Evolutionary conservation across 1,140 invertebrate species (phyloP).

Genomic region (Scaptodrosophila lebanonensis): DNA sequence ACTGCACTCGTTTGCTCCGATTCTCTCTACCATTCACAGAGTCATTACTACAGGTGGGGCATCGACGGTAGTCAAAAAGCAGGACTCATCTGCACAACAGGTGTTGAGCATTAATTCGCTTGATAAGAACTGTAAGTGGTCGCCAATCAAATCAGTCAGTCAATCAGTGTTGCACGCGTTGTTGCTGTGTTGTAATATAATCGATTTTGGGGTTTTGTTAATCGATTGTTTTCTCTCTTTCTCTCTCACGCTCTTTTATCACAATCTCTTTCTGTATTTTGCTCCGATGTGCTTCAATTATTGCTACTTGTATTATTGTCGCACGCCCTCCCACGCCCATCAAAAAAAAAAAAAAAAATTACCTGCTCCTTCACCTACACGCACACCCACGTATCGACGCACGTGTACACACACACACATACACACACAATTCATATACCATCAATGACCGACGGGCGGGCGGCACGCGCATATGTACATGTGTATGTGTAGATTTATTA

Average conservation of each 20-base stretch:
- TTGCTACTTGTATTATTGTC: no score
- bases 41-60: constrained; percentile 68
- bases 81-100: constrained; percentile 70
- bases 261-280: constrained; percentile 52
- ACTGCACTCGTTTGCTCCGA: constrained; percentile 26
- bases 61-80: constrained; percentile 71
- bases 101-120: constrained; percentile 70
- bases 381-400: constrained; percentile 32
- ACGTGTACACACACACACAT: constrained; percentile 8
- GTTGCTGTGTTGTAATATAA: constrained; percentile 52
- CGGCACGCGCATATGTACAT: constrained; percentile 18
- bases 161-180: constrained; percentile 66
- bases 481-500: constrained; percentile 60
- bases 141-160: constrained; percentile 11
- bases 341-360: constrained; percentile 22
- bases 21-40: constrained; percentile 40
- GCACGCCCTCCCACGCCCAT: neutral
- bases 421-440: constrained; percentile 1
- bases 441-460: constrained; percentile 21
- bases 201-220: constrained; percentile 51
- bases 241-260: constrained; percentile 10
- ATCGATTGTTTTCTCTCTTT: constrained; percentile 54
- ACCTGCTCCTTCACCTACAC: constrained; percentile 22
- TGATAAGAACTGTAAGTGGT: constrained; percentile 77
- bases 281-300: no score